These are phyloP conservation scores for Tachysurus fulvidraco DNA, from an alignment of 2,113 vertebrate genomes.

Conservation along the genomic window DNA sequence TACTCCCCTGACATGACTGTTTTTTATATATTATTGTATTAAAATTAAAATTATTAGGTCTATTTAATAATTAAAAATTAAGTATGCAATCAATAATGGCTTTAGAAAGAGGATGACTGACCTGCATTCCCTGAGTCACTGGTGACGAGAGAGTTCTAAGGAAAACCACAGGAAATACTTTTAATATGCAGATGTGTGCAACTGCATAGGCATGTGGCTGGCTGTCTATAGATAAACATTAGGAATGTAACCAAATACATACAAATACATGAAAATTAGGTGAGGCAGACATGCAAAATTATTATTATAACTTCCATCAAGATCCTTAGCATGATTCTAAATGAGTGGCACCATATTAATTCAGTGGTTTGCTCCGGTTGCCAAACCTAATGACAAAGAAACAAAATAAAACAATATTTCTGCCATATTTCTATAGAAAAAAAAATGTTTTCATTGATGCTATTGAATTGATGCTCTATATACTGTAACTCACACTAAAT, in stretches of 20 bases:
- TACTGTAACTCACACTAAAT: neutral
- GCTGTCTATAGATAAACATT: neutral
- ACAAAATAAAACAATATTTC: neutral
- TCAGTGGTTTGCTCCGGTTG: neutral
- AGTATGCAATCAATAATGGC: neutral
- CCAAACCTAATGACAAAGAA: neutral
- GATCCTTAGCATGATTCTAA: too few species aligned
- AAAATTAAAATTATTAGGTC: neutral
- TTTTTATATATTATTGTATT: too few species aligned
- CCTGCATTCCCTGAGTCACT: conserved; percentile 32
- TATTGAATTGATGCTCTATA: neutral
- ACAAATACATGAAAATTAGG: too few species aligned
- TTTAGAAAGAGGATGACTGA: conserved; percentile 6
- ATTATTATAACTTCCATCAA: too few species aligned
- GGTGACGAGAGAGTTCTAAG: conserved; percentile 29
- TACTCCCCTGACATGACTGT: too few species aligned
- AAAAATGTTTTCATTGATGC: neutral
- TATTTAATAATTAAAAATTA: neutral
- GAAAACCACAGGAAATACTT: neutral
- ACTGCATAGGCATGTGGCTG: neutral
- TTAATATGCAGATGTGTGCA: neutral
- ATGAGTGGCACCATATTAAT: too few species aligned
- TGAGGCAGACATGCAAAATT: too few species aligned
- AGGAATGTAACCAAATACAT: neutral
- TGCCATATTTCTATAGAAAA: too few species aligned